Base-by-base conservation (phyloP, 2,113 vertebrate species). In the Tachysurus vachellii region DNA sequence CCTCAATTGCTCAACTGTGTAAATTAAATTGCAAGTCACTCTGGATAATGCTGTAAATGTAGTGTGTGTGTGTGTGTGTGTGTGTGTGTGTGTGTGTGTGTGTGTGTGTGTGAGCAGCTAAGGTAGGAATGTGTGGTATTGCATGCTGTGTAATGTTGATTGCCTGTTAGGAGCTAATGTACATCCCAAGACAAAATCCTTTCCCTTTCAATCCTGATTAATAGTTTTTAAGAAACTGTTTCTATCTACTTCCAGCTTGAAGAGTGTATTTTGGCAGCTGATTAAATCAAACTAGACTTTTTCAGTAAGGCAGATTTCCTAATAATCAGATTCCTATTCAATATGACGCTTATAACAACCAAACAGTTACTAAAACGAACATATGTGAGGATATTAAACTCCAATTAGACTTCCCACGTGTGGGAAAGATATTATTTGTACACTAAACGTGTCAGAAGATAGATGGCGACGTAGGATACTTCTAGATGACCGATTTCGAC, bases 401-500 rank as follows among this genome's bases (percentile, higher is more conserved):
- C 28, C 1, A 28, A 31, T 31, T 12, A 31, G 13, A 11, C 1
- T 14, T 68, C 13, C 13, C 13, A 31, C n/a, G 12, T 68, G 64
- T 31, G 5, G 1, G 28, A 16, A 68, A 31, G 5, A 2, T 68
- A 31, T 68, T 36, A 7, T 68, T 42, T 19, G 5, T 19, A 42
- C 28, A 70, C 66, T 54, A 21, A 21, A 59, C 17, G 10, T 16
- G 23, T 28, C 89, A 66, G 53, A 44, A 14, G 75, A 28, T 54
- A 88, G 90, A 36, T 56, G 88, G 88, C 85, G 76, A 44, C 85
- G 31, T 83, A 1, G 31, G 31, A 13, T 42, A 14, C 53, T 31
- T 31, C 4, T 16, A 28, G 14, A 1, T 21, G 3, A 0, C 75
- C 61, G 13, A 56, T 79, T 36, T 53, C 31, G 16, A 11, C n/a